Evolutionary conservation across 1,140 invertebrate genomes (phyloP).

Genomic region (Eumeta japonica): DNA sequence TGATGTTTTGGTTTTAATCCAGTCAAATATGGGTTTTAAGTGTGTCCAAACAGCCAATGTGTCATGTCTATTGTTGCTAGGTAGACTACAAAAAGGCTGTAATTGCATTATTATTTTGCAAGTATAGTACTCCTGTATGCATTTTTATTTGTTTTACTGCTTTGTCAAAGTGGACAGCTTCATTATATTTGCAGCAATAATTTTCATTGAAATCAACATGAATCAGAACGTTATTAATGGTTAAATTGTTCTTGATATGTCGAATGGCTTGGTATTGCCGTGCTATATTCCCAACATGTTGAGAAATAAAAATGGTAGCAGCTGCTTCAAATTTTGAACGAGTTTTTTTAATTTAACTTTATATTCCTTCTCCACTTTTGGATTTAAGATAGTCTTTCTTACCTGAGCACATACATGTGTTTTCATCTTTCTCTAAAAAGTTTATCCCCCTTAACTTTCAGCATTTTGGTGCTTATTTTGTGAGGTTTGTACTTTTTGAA

Average conservation of each 20-base stretch:
- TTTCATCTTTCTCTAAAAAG: conserved; percentile 12
- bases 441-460: conserved; percentile 2
- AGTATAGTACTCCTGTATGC: conserved; percentile 15
- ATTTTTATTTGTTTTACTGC: conserved; percentile 9
- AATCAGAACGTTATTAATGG: conserved; percentile 10
- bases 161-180: conserved; percentile 18
- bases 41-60: conserved; percentile 17
- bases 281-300: no score
- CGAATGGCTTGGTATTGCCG: conserved; percentile 11
- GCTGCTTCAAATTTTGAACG: conserved; percentile 10
- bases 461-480: neutral
- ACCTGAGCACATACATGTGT: conserved; percentile 3
- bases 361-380: conserved; percentile 9
- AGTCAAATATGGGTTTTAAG: conserved; percentile 5
- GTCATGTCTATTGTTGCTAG: conserved; percentile 15
- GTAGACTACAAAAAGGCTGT: no score
- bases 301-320: conserved; percentile 10
- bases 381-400: conserved; percentile 11
- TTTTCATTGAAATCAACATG: conserved; percentile 19
- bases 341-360: conserved; percentile 11
- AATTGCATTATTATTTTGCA: conserved; percentile 11
- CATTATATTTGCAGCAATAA: conserved; percentile 18
- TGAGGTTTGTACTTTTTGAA: neutral
- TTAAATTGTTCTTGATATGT: conserved; percentile 13
- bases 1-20: no score